Evolutionary conservation across 2,888 invertebrate species (phyloP).

Genomic region (Nebria brevicollis): DNA sequence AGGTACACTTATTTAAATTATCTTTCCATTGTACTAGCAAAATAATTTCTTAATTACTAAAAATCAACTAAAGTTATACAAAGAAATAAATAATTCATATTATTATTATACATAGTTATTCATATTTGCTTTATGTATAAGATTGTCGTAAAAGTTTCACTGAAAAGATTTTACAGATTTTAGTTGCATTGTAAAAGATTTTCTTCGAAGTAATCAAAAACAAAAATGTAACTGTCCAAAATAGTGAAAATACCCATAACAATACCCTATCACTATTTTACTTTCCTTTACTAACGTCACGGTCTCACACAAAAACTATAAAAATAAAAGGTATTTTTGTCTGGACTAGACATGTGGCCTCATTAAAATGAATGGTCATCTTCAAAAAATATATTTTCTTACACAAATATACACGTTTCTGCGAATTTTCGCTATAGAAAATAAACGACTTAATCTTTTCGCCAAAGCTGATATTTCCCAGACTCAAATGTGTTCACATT

Average conservation of each 20-base stretch:
- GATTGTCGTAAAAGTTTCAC: no score
- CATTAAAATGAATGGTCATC: neutral
- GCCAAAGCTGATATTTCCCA: slow-evolving; percentile 1
- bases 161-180: no score
- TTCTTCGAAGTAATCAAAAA: neutral
- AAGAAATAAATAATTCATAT: no score
- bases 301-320: neutral
- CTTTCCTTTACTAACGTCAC: neutral
- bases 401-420: neutral
- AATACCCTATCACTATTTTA: neutral
- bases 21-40: neutral
- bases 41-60: neutral
- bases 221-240: neutral
- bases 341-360: neutral
- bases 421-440: slow-evolving; percentile 1
- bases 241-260: neutral
- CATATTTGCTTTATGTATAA: no score
- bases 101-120: no score
- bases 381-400: neutral
- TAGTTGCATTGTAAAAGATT: no score
- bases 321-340: neutral
- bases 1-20: neutral
- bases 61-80: neutral
- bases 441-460: neutral
- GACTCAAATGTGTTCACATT: neutral